phyloP scores from a whole-genome alignment of 2,888 invertebrate species.

The Leucoma salicis region DNA sequence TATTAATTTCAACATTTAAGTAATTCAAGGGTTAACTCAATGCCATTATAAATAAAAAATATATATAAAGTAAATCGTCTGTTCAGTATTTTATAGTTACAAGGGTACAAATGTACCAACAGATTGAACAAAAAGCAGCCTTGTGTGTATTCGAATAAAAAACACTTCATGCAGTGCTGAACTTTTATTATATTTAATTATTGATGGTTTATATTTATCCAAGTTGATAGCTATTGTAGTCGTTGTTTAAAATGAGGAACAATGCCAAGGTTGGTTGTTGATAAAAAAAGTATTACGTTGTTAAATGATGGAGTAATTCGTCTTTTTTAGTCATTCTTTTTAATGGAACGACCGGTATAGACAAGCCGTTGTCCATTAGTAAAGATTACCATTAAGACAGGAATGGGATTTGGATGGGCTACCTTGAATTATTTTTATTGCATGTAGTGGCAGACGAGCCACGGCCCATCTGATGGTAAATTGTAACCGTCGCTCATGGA shows the following conservation, averaged over 20 bases:
- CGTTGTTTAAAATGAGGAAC: slow-evolving; percentile 6
- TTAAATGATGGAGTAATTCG: background rate
- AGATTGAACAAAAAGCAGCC: slow-evolving; percentile 11
- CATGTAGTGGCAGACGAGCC: too few relatives aligned
- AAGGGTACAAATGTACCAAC: slow-evolving; percentile 22
- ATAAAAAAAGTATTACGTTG: slow-evolving; percentile 2
- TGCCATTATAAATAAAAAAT: background rate
- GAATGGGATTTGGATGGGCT: too few relatives aligned
- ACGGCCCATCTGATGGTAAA: too few relatives aligned
- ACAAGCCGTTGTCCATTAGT: too few relatives aligned
- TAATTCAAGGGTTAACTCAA: background rate
- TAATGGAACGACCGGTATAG: too few relatives aligned
- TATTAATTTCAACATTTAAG: slow-evolving; percentile 1
- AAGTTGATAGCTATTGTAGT: slow-evolving; percentile 17
- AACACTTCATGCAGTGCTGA: slow-evolving; percentile 12
- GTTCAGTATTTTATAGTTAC: slow-evolving; percentile 21
- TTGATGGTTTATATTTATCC: slow-evolving; percentile 10
- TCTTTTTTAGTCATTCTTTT: too few relatives aligned
- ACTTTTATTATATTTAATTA: slow-evolving; percentile 7
- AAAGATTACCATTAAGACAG: too few relatives aligned
- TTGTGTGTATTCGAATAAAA: slow-evolving; percentile 9
- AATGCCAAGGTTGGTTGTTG: slow-evolving; percentile 16
- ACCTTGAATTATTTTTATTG: too few relatives aligned
- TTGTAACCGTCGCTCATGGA: too few relatives aligned
- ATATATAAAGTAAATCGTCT: background rate